Evolutionary conservation across 2,797 vertebrate species (phyloP).

Genomic region (Salmo trutta): DNA sequence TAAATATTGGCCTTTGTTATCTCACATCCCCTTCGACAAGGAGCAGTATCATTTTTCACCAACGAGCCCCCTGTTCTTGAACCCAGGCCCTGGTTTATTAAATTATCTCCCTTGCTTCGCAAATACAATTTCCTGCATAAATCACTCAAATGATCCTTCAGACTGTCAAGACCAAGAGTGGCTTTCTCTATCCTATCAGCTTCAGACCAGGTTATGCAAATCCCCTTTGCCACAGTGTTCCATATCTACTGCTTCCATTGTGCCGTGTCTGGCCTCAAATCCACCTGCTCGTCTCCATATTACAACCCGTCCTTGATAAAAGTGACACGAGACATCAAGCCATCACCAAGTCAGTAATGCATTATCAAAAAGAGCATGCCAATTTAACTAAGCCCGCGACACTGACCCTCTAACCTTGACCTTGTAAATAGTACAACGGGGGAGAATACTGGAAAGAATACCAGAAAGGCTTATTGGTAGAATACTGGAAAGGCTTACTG

Average conservation of each 20-base stretch:
- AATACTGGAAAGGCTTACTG: constrained; percentile 62
- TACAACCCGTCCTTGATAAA: constrained; percentile 73
- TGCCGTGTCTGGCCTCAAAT: constrained; percentile 68
- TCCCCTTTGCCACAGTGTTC: constrained; percentile 56
- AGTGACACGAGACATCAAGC: constrained; percentile 72
- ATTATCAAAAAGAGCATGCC: constrained; percentile 68
- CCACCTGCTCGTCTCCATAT: constrained; percentile 62
- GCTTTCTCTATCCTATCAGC: constrained; percentile 76
- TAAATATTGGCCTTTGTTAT: constrained; percentile 77
- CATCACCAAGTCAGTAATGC: constrained; percentile 72
- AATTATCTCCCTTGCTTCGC: constrained; percentile 77
- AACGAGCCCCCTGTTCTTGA: constrained; percentile 72
- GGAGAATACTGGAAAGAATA: constrained; percentile 37
- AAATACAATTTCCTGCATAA: constrained; percentile 82
- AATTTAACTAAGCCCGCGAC: constrained; percentile 75
- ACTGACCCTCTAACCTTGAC: constrained; percentile 76
- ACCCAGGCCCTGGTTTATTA: constrained; percentile 76
- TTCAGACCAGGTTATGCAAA: constrained; percentile 75
- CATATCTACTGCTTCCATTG: constrained; percentile 73
- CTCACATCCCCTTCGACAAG: constrained; percentile 65
- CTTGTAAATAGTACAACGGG: constrained; percentile 72
- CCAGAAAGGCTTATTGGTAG: constrained; percentile 52
- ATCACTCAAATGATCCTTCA: constrained; percentile 80
- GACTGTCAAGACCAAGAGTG: constrained; percentile 72
- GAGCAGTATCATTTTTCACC: constrained; percentile 74